Evolutionary conservation across 2,113 vertebrate species (phyloP), one percentile per base, ranked within the genome.

Genomic region (Octodon degus): DNA sequence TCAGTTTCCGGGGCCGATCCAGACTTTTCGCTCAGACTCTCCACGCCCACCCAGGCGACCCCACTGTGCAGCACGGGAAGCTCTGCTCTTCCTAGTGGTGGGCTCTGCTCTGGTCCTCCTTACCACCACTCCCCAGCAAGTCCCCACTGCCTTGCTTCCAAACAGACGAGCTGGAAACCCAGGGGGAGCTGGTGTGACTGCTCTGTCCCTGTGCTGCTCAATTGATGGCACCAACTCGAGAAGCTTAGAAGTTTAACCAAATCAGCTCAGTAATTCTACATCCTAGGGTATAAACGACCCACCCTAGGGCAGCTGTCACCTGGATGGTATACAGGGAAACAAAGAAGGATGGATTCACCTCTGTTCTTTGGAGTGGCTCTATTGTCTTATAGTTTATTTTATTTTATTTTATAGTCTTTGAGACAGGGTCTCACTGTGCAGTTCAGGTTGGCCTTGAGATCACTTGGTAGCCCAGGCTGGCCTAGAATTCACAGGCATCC

Each of bases 21-120:
- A 65, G 50, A 43, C 43, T 72, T n/a, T n/a, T 30, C 1, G 2
- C 27, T 24, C 25, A 22, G 14, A 2, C 17, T 19, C 50, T 77
- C 7, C 17, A 9, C 25, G 32, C 20, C 76, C 8, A 2, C 53
- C 77, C 22, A 4, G 20, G 70, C 8, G 34, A 40, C 24, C 24
- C 10, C 47, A 19, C 0, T 0, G 53, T 60, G 34, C 47, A 7
- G n/a, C 67, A 0, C 22, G 22, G 67, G 37, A 37, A 30, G 70
- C 22, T 10, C 50, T 19, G 22, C 27, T 40, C n/a, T 5, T 62
- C 32, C 53, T 25, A 7, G 4, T 4, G 2, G 24, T 12, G 0
- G 40, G 40, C 17, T 55, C 68, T 10, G 14, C 20, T 72, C 37
- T 30, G 3, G 11, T 24, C 47, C 53, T 37, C 32, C 27, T 34